Percentiles rank a stretch among this genome's conserved stretches.
Conservation (phyloP, 53 echinoderm and acorn worm genomes). For the Henricia sp. region DNA sequence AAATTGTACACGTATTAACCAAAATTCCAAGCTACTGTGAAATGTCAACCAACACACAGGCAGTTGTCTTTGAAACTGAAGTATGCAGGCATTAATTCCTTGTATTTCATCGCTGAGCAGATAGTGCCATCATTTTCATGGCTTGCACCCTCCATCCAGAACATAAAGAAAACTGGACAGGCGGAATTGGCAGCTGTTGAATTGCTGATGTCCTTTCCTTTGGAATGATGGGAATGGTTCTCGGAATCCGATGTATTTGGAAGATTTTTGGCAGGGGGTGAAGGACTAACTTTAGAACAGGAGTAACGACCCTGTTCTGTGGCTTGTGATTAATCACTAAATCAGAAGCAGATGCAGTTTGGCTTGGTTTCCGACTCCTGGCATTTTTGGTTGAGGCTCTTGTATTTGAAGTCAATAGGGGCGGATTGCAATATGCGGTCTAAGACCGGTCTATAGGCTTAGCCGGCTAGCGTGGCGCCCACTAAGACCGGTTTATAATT, state of each 20-base stretch:
- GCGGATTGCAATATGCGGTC: too few species aligned
- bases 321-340: too few species aligned
- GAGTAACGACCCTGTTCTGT: background rate
- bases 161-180: background rate
- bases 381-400: too few species aligned
- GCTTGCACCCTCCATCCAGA: background rate
- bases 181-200: background rate
- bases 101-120: slow-evolving; percentile 21
- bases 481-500: too few species aligned
- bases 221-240: slow-evolving; percentile 37
- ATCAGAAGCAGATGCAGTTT: too few species aligned
- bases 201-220: background rate
- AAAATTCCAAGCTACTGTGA: background rate
- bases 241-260: slow-evolving; percentile 36
- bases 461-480: too few species aligned
- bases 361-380: too few species aligned
- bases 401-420: too few species aligned
- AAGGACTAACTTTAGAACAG: background rate
- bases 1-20: background rate
- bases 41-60: slow-evolving; percentile 22
- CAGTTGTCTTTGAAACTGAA: slow-evolving; percentile 27
- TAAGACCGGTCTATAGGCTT: too few species aligned
- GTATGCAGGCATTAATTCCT: slow-evolving; percentile 23
- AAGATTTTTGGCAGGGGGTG: slow-evolving; percentile 26
- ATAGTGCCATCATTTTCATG: slow-evolving; percentile 14